A percentile compares a stretch with the other conserved stretches of the same genome.
Evolutionary conservation across 2,113 vertebrate species (phyloP).

Genomic region (Leucoraja erinaceus): DNA sequence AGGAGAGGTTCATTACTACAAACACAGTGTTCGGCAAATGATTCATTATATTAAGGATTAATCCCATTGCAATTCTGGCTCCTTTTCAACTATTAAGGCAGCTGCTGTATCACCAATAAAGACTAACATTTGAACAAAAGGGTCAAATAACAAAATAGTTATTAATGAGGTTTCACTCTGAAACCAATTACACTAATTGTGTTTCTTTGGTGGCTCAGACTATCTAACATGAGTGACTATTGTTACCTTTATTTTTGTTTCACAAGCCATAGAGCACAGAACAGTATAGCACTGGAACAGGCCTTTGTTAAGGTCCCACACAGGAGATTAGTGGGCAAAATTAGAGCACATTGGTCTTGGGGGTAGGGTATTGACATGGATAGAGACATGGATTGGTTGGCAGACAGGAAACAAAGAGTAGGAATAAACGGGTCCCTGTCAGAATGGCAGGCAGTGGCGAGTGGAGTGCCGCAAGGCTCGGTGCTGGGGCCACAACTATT

Average conservation of each 20-base stretch:
- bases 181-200: neutral
- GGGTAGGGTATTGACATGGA: no score
- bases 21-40: neutral
- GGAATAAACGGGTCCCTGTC: no score
- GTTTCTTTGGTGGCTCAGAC: neutral
- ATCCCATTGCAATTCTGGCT: neutral
- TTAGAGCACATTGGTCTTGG: no score
- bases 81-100: neutral
- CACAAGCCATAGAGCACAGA: neutral
- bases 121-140: neutral
- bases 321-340: no score
- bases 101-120: neutral
- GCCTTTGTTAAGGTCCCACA: no score
- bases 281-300: no score
- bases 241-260: neutral
- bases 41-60: neutral
- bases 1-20: neutral
- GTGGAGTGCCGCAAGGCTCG: no score
- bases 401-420: no score
- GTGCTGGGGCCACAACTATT: no score
- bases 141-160: neutral
- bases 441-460: no score
- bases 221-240: neutral
- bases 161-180: neutral
- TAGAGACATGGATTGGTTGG: no score